Conservation (phyloP, 2,113 vertebrate species). For the Recurvirostra avosetta region DNA sequence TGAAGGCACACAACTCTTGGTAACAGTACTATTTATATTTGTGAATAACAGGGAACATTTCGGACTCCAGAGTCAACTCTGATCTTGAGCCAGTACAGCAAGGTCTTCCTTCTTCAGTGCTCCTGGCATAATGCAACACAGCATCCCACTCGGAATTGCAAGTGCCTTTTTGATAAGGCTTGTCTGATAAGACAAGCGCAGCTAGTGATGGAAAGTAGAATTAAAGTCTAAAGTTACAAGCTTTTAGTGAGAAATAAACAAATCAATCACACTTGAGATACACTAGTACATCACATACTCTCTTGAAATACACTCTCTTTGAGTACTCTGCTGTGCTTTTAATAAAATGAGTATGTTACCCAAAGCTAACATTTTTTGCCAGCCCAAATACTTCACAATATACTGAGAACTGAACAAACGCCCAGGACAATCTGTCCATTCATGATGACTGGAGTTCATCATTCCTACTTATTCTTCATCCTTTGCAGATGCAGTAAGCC, state of each 20-base stretch:
- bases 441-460: constrained; percentile 43
- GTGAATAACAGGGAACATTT: not conserved
- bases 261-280: not conserved
- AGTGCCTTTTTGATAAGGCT: not conserved
- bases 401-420: constrained; percentile 10
- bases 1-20: not conserved
- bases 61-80: not conserved
- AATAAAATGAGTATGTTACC: not conserved
- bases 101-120: not conserved
- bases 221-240: not conserved
- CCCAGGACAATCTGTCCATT: constrained; percentile 18
- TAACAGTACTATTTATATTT: not conserved
- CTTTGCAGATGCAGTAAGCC: constrained; percentile 54
- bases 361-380: constrained; percentile 22
- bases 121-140: not conserved
- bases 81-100: not conserved
- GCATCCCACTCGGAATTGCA: not conserved
- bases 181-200: not conserved
- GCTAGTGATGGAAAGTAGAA: not conserved
- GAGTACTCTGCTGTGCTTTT: not conserved
- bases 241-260: not conserved
- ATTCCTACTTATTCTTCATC: constrained; percentile 50
- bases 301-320: not conserved
- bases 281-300: not conserved
- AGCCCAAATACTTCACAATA: constrained; percentile 33